A percentile compares a stretch with the other conserved stretches of the same genome.
These are phyloP conservation scores for Tautogolabrus adspersus DNA, from an alignment of 2,113 vertebrate species.

Conservation along the genomic window DNA sequence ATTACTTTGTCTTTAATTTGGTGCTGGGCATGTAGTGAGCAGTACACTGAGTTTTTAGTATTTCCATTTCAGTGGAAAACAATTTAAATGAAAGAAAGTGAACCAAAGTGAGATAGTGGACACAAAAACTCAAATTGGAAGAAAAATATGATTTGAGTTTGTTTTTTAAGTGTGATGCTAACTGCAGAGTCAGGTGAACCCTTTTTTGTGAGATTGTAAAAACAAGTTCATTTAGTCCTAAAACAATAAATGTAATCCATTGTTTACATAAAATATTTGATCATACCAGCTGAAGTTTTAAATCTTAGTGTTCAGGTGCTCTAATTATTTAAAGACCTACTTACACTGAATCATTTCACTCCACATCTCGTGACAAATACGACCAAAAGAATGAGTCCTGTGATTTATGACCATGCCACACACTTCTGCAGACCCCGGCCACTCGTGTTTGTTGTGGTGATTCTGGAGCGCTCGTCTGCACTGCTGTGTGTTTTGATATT, in stretches of 20 bases:
- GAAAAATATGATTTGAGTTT: background rate
- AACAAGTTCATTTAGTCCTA: background rate
- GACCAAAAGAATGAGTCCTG: background rate
- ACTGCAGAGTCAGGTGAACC: background rate
- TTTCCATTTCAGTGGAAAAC: background rate
- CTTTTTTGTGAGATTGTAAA: too few relatives aligned
- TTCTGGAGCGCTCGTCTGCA: slow-evolving; percentile 49
- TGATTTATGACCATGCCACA: slow-evolving; percentile 46
- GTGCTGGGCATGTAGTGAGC: too few relatives aligned
- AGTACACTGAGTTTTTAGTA: background rate
- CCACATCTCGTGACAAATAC: slow-evolving; percentile 6
- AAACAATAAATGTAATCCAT: background rate
- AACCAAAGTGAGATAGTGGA: background rate
- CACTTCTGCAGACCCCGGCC: slow-evolving; percentile 37
- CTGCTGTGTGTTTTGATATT: slow-evolving; percentile 76
- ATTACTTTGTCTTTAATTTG: too few relatives aligned
- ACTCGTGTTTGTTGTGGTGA: slow-evolving; percentile 65
- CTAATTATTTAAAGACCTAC: background rate
- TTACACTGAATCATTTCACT: background rate
- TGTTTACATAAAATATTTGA: background rate
- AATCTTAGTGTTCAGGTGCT: background rate
- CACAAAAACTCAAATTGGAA: background rate
- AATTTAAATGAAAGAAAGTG: background rate
- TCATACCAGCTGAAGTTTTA: background rate
- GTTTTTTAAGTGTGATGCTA: background rate